Evolutionary conservation across 2,797 vertebrate genomes (phyloP).

Genomic region (Zenarchopterus dispar): DNA sequence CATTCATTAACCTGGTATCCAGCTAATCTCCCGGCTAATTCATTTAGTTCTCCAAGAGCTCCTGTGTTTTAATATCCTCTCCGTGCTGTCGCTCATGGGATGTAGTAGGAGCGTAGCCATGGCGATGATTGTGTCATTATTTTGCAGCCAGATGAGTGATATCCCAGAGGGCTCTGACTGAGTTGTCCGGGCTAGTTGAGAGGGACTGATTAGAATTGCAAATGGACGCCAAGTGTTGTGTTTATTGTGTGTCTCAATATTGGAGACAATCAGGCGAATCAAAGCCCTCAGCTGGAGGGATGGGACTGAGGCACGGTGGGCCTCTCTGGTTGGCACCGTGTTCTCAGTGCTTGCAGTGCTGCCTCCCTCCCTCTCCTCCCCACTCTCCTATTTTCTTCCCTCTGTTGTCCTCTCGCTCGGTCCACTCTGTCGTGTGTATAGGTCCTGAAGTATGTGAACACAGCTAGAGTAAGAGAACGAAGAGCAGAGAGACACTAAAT

Average conservation of each 20-base stretch:
- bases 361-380: background rate
- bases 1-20: conserved; percentile 78
- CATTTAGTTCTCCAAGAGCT: conserved; percentile 75
- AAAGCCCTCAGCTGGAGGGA: conserved; percentile 83
- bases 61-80: conserved; percentile 80
- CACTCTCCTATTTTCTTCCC: conserved; percentile 13
- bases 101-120: conserved; percentile 75
- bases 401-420: conserved; percentile 33
- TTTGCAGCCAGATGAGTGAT: conserved; percentile 82
- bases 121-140: conserved; percentile 85
- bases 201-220: conserved; percentile 84
- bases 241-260: conserved; percentile 86
- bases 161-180: conserved; percentile 77
- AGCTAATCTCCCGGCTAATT: conserved; percentile 80
- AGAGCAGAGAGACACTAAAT: conserved; percentile 67
- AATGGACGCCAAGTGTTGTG: conserved; percentile 82
- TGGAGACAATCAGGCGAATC: conserved; percentile 85
- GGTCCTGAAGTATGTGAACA: conserved; percentile 69
- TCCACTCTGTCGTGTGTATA: conserved; percentile 35
- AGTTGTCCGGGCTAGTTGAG: conserved; percentile 77
- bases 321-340: conserved; percentile 78
- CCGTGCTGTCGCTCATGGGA: conserved; percentile 59
- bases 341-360: conserved; percentile 60
- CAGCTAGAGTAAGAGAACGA: conserved; percentile 69
- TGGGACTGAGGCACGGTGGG: conserved; percentile 76